Conservation (phyloP, 1,140 invertebrate genomes). For the Branchinecta lindahli region DNA sequence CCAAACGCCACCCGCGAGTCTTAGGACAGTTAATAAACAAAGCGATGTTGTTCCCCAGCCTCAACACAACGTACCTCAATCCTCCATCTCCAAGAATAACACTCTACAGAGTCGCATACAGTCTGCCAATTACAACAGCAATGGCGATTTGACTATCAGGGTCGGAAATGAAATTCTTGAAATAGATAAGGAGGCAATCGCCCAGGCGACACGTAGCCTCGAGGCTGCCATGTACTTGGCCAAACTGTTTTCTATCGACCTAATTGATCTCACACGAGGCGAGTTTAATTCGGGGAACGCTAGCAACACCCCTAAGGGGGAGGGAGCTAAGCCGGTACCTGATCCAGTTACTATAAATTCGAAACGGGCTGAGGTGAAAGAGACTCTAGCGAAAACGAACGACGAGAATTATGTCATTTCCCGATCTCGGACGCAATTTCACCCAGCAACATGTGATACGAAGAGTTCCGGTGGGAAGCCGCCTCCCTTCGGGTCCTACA, state of each 20-base stretch:
- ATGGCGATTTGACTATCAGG: neutral
- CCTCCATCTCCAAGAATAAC: neutral
- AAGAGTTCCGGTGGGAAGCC: neutral
- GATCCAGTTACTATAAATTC: neutral
- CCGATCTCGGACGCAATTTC: neutral
- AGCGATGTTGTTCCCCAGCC: no score
- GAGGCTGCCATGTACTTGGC: neutral
- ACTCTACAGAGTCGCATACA: neutral
- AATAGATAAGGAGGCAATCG: neutral
- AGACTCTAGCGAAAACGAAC: neutral
- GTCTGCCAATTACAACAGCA: neutral
- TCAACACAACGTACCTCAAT: no score
- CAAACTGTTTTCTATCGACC: neutral
- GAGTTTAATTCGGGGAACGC: neutral
- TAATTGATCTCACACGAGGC: neutral
- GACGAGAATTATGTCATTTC: neutral
- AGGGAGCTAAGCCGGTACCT: neutral
- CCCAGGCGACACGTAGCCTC: neutral
- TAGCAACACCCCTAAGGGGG: neutral
- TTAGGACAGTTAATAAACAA: no score
- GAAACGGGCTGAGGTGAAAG: neutral
- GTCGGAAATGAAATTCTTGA: neutral
- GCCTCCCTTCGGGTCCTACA: neutral
- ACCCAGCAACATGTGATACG: neutral
- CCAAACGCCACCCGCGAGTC: no score